Base-by-base conservation (phyloP, 2,888 invertebrate genomes). In the Pachliopta kotzebuea region DNA sequence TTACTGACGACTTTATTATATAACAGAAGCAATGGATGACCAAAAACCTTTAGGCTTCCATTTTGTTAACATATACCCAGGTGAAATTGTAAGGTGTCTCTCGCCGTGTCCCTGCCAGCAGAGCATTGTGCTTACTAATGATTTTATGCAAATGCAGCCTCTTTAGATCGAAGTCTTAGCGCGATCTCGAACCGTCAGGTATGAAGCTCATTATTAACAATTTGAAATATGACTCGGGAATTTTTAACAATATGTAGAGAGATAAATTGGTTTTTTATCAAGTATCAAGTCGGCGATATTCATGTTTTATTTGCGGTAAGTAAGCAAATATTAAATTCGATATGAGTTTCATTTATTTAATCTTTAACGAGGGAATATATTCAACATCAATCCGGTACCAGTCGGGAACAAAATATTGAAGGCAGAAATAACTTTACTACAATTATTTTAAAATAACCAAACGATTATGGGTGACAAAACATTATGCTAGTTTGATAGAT, bases 121-220 rank as follows among this genome's bases (percentile, higher is more conserved):
- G 85, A 84, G 88, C 90, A 90, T 91, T 91, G 91, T 91, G 91
- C 90, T 90, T 90, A 88, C 91, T 91, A 90, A 91, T 90, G 91
- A 91, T 90, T 91, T 91, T 91, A 91, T 91, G 91, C 91, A 91
- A 90, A 91, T 91, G 91, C 85, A 90, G 81, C 85, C 89, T 90
- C 90, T 90, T 90, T 88, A 90, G 90, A 91, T 90, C 89, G 90
- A 87, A 89, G 90, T 88, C 90, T 90, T 91, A 90, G 88, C 88
- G 90, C 90, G 90, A 90, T 90, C 90, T 90, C 88, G 76, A 86
- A 86, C 85, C 88, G 88, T 90, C 90, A 90, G 90, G 90, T 89
- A 90, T 88, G 83, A 79, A 82, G 88, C 88, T 90, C 90, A 90
- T 90, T 90, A 90, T 89, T 88, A 90, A 88, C 85, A 85, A 85